phyloP scores from a whole-genome alignment of 35 echinoderm and acorn worm species.

The Diadema setosum region DNA sequence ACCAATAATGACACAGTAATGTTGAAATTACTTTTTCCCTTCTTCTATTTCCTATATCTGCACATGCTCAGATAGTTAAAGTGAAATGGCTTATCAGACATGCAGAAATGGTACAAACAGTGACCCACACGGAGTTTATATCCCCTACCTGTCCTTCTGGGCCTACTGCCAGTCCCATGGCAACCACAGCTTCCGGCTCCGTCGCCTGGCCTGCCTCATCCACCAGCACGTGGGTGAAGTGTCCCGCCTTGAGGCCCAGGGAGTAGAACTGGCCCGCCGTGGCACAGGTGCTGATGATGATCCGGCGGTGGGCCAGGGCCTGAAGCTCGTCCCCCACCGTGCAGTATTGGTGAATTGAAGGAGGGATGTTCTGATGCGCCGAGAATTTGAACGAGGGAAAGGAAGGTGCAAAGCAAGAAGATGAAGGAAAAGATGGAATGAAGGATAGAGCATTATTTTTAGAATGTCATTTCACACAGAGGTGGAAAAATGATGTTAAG shows the following conservation, averaged over 20 bases:
- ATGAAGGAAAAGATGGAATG: too few relatives aligned
- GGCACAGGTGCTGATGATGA: slow-evolving; percentile 75
- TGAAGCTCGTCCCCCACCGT: slow-evolving; percentile 50
- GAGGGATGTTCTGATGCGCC: slow-evolving; percentile 61
- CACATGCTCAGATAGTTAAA: too few relatives aligned
- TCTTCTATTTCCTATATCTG: too few relatives aligned
- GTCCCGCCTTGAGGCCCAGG: slow-evolving; percentile 72
- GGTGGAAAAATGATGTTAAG: too few relatives aligned
- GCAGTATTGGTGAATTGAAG: slow-evolving; percentile 66
- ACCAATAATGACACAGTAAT: too few relatives aligned
- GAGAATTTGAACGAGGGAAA: not conserved
- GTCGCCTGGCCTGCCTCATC: slow-evolving; percentile 94
- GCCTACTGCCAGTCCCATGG: slow-evolving; percentile 54
- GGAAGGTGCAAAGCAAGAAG: not conserved
- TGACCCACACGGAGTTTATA: too few relatives aligned
- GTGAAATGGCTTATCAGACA: too few relatives aligned
- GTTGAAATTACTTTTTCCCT: too few relatives aligned
- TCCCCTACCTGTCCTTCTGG: slow-evolving; percentile 83
- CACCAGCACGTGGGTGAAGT: slow-evolving; percentile 87
- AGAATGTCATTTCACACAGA: too few relatives aligned
- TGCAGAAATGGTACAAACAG: too few relatives aligned
- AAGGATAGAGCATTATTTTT: too few relatives aligned
- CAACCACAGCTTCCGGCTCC: slow-evolving; percentile 79
- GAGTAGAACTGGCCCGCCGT: slow-evolving; percentile 75
- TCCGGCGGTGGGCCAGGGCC: slow-evolving; percentile 59